A percentile compares a stretch with the other conserved stretches of the same genome.
Evolutionary conservation across 2,113 vertebrate genomes (phyloP).

Genomic region (Atrichornis clamosus): DNA sequence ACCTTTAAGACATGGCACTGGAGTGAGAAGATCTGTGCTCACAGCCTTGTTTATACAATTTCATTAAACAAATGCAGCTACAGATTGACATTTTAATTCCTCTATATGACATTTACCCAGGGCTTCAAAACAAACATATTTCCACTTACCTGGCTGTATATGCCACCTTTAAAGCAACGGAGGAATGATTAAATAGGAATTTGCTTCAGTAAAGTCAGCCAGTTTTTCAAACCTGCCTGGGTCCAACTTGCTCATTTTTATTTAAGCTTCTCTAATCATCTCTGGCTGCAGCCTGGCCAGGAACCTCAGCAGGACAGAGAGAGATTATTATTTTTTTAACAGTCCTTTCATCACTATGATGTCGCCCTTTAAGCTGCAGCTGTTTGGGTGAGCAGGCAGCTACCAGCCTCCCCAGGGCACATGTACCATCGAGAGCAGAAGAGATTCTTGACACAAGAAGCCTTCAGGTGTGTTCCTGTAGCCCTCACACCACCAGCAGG

Average conservation of each 20-base stretch:
- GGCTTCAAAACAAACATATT: conserved; percentile 6
- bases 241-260: background rate
- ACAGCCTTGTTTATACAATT: background rate
- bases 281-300: background rate
- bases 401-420: background rate
- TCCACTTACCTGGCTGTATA: background rate
- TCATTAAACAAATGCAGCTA: conserved; percentile 21
- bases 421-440: background rate
- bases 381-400: background rate
- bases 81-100: conserved; percentile 27
- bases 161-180: background rate
- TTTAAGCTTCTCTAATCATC: background rate
- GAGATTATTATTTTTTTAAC: background rate
- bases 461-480: background rate
- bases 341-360: background rate
- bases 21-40: background rate
- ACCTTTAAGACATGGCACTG: background rate
- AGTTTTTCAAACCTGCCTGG: background rate
- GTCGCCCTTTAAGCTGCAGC: background rate
- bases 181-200: background rate
- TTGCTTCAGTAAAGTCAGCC: background rate
- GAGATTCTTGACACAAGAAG: background rate
- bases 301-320: background rate
- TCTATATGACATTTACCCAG: background rate
- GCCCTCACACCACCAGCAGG: background rate